Conservation (phyloP, 2,113 vertebrate species). For the Nycticryphes semicollaris region DNA sequence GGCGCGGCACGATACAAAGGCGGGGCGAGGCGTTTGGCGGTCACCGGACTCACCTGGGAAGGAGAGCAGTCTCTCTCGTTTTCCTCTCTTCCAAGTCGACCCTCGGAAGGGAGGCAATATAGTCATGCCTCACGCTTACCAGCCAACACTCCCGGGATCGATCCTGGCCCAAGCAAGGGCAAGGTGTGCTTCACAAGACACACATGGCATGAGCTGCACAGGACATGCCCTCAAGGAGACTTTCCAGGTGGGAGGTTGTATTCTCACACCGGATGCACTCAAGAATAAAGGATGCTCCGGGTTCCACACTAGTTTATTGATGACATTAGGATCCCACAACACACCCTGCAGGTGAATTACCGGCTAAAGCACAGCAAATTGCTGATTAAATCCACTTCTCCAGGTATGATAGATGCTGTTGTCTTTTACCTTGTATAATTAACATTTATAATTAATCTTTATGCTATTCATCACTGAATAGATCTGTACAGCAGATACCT, state of each 20-base stretch:
- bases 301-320: accelerated
- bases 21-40: not conserved
- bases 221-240: not conserved
- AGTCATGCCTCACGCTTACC: no score
- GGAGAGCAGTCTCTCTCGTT: not conserved
- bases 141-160: accelerated
- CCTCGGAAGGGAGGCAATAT: accelerated
- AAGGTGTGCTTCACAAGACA: accelerated
- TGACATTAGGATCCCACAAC: not conserved
- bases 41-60: accelerated
- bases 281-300: not conserved
- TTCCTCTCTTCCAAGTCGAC: accelerated
- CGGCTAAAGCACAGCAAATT: not conserved
- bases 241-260: not conserved
- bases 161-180: no score
- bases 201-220: accelerated
- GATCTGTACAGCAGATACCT: not conserved
- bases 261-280: no score
- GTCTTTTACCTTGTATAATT: not conserved
- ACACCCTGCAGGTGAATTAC: accelerated
- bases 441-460: not conserved
- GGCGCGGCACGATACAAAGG: not conserved
- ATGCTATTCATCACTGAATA: not conserved
- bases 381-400: not conserved
- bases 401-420: not conserved